Evolutionary conservation across 2,113 vertebrate genomes (phyloP).

Genomic region (Ptyas mucosa): DNA sequence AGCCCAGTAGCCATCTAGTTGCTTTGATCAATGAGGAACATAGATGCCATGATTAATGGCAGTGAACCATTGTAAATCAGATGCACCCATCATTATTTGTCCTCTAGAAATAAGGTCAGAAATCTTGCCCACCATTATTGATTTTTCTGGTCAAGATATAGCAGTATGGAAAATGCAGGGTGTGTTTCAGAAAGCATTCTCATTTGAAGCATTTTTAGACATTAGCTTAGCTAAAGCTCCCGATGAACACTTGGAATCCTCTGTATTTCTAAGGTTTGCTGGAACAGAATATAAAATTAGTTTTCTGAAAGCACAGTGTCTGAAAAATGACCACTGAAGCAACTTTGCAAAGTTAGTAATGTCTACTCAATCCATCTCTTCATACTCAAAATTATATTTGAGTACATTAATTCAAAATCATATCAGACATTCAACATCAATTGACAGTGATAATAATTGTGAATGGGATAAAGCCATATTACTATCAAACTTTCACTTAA

Average conservation of each 20-base stretch:
- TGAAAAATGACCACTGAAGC: background rate
- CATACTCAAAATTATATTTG: background rate
- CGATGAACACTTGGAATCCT: background rate
- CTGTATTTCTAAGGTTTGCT: background rate
- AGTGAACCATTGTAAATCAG: background rate
- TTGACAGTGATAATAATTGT: conserved; percentile 32
- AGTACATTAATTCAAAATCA: background rate
- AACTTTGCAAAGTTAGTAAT: background rate
- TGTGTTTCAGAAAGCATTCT: background rate
- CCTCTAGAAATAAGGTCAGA: background rate
- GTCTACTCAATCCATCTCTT: background rate
- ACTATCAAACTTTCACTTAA: conserved; percentile 43
- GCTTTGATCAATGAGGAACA: background rate
- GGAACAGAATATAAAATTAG: background rate
- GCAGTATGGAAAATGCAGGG: background rate
- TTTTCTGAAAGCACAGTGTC: background rate
- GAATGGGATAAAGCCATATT: conserved; percentile 55
- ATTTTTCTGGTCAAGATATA: background rate
- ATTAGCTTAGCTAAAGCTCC: background rate
- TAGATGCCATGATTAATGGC: background rate
- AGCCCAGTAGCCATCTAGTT: background rate
- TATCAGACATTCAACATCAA: conserved; percentile 46
- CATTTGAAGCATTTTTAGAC: background rate
- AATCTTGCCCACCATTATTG: background rate
- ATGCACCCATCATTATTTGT: background rate